Evolutionary conservation across 2,797 vertebrate species (phyloP).

Genomic region (Girardinus metallicus): DNA sequence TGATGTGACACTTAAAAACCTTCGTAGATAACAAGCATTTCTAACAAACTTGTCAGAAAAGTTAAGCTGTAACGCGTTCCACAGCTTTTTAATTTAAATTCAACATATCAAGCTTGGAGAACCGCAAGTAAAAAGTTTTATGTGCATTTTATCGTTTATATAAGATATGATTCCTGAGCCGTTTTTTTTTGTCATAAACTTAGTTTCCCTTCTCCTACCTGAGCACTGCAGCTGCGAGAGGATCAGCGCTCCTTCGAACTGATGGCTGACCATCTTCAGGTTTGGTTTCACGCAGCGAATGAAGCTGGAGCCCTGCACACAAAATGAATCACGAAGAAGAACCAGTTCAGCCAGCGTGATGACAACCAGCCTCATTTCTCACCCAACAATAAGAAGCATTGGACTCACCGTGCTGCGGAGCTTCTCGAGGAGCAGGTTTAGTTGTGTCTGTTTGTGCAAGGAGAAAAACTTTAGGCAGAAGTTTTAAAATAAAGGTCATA

Average conservation of each 20-base stretch:
- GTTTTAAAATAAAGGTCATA: constrained; percentile 13
- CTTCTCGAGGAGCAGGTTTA: constrained; percentile 96
- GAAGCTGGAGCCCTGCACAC: constrained; percentile 93
- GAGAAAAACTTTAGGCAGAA: constrained; percentile 13
- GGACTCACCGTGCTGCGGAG: constrained; percentile 95
- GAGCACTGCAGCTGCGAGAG: constrained; percentile 98
- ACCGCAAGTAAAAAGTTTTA: neutral
- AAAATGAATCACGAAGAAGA: neutral
- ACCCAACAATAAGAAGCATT: neutral
- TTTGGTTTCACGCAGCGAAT: constrained; percentile 99
- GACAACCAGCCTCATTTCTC: neutral
- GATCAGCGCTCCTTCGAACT: constrained; percentile 97
- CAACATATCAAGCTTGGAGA: neutral
- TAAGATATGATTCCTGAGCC: neutral
- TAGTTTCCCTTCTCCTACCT: constrained; percentile 77
- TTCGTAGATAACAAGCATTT: neutral
- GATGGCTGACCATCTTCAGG: constrained; percentile 97
- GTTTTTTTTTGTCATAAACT: neutral
- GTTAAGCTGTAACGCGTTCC: neutral
- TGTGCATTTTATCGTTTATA: neutral
- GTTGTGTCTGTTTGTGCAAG: constrained; percentile 88
- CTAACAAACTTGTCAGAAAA: neutral
- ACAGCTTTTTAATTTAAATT: neutral
- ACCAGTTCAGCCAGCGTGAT: neutral
- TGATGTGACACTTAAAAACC: neutral